Conservation (phyloP, 2,888 invertebrate genomes). For the Dolichomitus sp. region DNA sequence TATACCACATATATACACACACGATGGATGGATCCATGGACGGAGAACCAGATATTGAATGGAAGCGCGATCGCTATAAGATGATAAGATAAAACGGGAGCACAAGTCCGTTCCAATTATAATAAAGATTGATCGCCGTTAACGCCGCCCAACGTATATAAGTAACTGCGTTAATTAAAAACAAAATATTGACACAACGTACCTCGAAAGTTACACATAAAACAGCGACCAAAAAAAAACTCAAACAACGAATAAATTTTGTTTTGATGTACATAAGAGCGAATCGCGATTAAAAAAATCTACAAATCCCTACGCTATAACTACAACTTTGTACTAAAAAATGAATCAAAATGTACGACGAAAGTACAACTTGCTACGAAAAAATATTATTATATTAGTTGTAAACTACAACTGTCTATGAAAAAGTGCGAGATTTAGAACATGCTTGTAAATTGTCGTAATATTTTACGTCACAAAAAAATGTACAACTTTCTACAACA, state of each 20-base stretch:
- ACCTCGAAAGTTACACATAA: not conserved
- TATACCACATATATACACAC: not conserved
- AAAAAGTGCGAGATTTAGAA: too few relatives aligned
- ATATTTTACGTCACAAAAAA: too few relatives aligned
- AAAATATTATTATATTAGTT: too few relatives aligned
- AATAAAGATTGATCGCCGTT: slow-evolving; percentile 18
- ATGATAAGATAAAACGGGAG: slow-evolving; percentile 30
- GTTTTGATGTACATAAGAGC: not conserved
- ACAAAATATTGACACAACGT: slow-evolving; percentile 1
- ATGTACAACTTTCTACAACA: too few relatives aligned
- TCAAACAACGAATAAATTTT: not conserved
- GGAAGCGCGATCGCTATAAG: slow-evolving; percentile 7
- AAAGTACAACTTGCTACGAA: too few relatives aligned
- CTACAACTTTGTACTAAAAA: too few relatives aligned
- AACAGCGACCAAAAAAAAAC: not conserved
- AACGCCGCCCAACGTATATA: not conserved
- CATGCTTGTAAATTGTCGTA: too few relatives aligned
- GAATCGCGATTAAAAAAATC: too few relatives aligned
- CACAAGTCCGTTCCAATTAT: slow-evolving; percentile 23
- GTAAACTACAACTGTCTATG: too few relatives aligned
- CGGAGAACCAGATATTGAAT: not conserved
- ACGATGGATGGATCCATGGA: slow-evolving; percentile 5
- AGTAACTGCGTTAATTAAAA: slow-evolving; percentile 26
- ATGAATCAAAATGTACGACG: too few relatives aligned
- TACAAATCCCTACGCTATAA: too few relatives aligned